These are phyloP conservation scores for Penaeus vannamei DNA, from an alignment of 1,140 invertebrate genomes.

Conservation along the genomic window DNA sequence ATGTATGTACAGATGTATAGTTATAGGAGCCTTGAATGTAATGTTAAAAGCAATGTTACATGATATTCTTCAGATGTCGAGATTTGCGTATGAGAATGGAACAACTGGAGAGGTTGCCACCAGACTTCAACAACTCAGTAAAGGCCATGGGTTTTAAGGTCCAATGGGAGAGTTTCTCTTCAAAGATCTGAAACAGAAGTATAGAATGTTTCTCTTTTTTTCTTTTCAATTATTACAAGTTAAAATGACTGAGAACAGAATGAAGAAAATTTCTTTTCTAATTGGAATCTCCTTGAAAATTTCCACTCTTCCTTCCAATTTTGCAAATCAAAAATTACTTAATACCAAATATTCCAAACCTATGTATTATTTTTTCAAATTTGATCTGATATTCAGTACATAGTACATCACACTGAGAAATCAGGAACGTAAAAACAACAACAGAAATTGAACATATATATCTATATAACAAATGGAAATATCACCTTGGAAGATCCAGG, in stretches of 20 bases:
- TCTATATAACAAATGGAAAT: background rate
- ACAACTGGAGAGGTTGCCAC: slow-evolving; percentile 82
- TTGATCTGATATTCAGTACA: too few species aligned
- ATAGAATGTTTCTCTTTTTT: background rate
- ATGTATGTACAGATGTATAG: too few species aligned
- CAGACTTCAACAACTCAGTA: slow-evolving; percentile 83
- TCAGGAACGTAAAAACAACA: background rate
- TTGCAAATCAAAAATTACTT: too few species aligned
- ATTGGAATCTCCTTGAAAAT: too few species aligned
- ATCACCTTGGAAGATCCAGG: slow-evolving; percentile 84
- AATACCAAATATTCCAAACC: too few species aligned
- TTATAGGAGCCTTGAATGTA: too few species aligned
- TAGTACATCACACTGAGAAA: too few species aligned
- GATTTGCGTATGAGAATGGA: slow-evolving; percentile 79
- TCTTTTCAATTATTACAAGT: too few species aligned
- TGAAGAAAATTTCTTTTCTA: too few species aligned
- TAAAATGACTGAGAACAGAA: too few species aligned
- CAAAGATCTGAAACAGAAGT: slow-evolving; percentile 79
- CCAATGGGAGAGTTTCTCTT: slow-evolving; percentile 84
- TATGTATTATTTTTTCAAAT: too few species aligned
- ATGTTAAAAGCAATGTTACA: slow-evolving; percentile 27
- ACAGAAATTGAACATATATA: background rate
- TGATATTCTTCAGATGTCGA: slow-evolving; percentile 60
- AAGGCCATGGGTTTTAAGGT: slow-evolving; percentile 81
- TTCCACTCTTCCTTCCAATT: too few species aligned